Evolutionary conservation across 2,797 vertebrate species (phyloP).

Genomic region (Leptodactylus fallax): DNA sequence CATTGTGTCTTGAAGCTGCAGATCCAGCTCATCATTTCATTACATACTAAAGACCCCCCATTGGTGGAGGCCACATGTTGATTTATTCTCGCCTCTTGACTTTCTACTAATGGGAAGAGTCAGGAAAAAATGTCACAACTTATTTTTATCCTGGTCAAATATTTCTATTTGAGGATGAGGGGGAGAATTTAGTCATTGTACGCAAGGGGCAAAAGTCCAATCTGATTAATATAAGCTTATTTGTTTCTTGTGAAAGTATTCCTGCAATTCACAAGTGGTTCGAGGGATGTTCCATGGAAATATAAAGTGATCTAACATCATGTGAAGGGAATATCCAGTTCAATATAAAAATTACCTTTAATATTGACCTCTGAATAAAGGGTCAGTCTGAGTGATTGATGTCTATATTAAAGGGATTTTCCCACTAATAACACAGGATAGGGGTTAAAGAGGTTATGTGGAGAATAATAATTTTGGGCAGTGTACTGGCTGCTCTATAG

Average conservation of each 20-base stretch:
- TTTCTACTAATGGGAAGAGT: constrained; percentile 7
- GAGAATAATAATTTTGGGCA: too few relatives aligned
- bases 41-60: constrained; percentile 50
- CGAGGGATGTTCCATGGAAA: neutral
- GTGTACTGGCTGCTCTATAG: too few relatives aligned
- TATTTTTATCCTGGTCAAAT: constrained; percentile 9
- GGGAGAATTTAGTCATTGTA: neutral
- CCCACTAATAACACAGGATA: too few relatives aligned
- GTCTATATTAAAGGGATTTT: neutral
- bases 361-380: neutral
- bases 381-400: neutral
- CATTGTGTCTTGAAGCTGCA: constrained; percentile 45
- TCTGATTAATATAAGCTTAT: constrained; percentile 26
- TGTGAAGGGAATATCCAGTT: neutral
- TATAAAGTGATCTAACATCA: neutral
- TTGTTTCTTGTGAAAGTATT: constrained; percentile 31
- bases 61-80: constrained; percentile 40
- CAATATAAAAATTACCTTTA: neutral
- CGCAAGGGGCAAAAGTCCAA: constrained; percentile 6
- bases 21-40: constrained; percentile 44
- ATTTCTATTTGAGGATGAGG: constrained; percentile 22
- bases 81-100: constrained; percentile 42
- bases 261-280: neutral
- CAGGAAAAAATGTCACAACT: constrained; percentile 38
- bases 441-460: too few relatives aligned